These are phyloP conservation scores for Sebastolobus alascanus DNA, from an alignment of 2,797 vertebrate species.

Conservation along the genomic window DNA sequence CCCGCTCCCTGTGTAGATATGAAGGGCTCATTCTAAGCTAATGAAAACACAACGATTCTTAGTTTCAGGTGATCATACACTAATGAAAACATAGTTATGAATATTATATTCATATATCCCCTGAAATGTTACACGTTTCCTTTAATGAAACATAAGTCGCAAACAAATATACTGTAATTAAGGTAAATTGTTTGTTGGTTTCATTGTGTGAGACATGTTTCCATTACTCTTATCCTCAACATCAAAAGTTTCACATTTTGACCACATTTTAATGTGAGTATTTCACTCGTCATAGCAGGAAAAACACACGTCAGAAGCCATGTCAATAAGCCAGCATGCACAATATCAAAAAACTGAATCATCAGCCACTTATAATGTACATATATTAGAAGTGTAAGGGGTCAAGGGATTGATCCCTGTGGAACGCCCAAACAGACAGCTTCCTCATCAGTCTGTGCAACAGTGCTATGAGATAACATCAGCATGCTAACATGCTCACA, in stretches of 20 bases:
- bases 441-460: background rate
- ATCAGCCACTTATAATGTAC: background rate
- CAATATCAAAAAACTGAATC: background rate
- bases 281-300: background rate
- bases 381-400: background rate
- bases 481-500: background rate
- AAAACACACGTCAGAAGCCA: background rate
- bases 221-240: background rate
- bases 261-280: background rate
- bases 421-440: background rate
- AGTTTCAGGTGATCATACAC: too few species aligned
- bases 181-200: background rate
- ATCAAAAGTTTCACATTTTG: background rate
- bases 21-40: too few species aligned
- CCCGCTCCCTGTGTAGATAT: too few species aligned
- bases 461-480: background rate
- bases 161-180: background rate
- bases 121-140: too few species aligned
- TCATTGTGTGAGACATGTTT: background rate
- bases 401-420: background rate
- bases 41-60: too few species aligned
- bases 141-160: background rate
- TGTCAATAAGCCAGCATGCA: background rate
- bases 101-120: too few species aligned
- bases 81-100: too few species aligned